phyloP scores from a whole-genome alignment of 2,113 vertebrate genomes.

The Daboia siamensis region DNA sequence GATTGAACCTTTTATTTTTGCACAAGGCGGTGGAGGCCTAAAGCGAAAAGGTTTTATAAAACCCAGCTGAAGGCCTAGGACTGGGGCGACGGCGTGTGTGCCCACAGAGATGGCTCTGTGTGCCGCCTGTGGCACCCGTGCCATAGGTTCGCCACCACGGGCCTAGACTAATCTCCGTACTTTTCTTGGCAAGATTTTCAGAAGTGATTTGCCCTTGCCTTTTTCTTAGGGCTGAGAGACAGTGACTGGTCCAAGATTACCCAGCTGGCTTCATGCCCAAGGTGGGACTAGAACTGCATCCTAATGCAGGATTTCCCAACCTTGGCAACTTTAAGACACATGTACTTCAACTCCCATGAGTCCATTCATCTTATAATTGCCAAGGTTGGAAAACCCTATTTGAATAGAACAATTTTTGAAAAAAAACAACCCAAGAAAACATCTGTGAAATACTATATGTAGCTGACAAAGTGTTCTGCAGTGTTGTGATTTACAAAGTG shows the following conservation, averaged over 20 bases:
- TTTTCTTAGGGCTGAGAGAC: background rate
- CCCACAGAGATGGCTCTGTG: too few species aligned
- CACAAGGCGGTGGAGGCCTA: too few species aligned
- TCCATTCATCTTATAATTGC: background rate
- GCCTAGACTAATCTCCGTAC: background rate
- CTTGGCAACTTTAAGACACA: background rate
- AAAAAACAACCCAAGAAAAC: background rate
- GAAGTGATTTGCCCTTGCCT: background rate
- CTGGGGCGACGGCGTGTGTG: too few species aligned
- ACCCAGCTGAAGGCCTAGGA: too few species aligned
- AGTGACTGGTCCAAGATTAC: background rate
- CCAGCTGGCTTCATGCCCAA: background rate
- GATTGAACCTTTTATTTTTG: too few species aligned
- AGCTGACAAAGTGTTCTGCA: background rate
- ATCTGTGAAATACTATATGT: background rate
- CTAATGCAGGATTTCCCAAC: background rate
- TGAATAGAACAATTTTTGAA: background rate
- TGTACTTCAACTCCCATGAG: background rate
- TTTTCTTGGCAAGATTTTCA: background rate
- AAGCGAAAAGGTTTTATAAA: too few species aligned
- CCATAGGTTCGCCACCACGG: too few species aligned
- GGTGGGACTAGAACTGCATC: background rate
- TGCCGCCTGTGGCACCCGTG: too few species aligned
- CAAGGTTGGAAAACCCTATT: background rate
- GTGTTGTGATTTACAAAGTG: background rate